phyloP scores from a whole-genome alignment of 2,797 vertebrate species.

The Lindbergichthys nudifrons region DNA sequence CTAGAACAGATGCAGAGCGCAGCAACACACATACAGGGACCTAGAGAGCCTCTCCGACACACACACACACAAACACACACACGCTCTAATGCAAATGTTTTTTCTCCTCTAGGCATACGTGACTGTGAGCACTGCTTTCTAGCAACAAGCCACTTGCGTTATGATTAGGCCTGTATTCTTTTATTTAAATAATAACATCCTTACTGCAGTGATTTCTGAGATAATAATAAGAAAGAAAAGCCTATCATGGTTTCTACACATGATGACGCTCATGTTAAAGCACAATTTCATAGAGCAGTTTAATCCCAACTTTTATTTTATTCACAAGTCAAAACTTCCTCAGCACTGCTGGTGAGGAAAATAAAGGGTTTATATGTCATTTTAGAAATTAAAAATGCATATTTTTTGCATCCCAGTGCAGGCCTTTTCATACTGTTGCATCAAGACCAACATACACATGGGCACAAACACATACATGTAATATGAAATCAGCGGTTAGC shows the following conservation, averaged over 20 bases:
- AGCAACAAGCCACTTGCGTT: conserved; percentile 12
- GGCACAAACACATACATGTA: conserved; percentile 18
- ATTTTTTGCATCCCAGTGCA: conserved; percentile 2
- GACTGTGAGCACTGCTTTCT: conserved; percentile 22
- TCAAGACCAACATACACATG: conserved; percentile 4
- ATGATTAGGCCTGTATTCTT: conserved; percentile 20
- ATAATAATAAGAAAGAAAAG: neutral
- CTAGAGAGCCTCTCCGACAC: conserved; percentile 20
- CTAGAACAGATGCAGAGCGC: conserved; percentile 43
- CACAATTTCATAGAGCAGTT: neutral
- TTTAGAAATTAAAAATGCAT: neutral
- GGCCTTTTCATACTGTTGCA: conserved; percentile 5
- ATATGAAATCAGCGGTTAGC: conserved; percentile 38
- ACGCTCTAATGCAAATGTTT: conserved; percentile 16
- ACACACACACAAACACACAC: neutral
- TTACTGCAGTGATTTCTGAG: neutral
- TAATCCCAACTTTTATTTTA: neutral
- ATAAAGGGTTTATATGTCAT: neutral
- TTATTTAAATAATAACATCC: neutral
- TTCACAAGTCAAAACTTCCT: neutral
- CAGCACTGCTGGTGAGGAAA: neutral
- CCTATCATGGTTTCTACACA: neutral
- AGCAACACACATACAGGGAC: conserved; percentile 19
- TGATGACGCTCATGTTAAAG: conserved; percentile 1
- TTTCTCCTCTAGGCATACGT: conserved; percentile 3